Percentiles rank a stretch among this genome's conserved stretches.
phyloP scores from a whole-genome alignment of 1,140 invertebrate species.

The Trachelipus rathkii region DNA sequence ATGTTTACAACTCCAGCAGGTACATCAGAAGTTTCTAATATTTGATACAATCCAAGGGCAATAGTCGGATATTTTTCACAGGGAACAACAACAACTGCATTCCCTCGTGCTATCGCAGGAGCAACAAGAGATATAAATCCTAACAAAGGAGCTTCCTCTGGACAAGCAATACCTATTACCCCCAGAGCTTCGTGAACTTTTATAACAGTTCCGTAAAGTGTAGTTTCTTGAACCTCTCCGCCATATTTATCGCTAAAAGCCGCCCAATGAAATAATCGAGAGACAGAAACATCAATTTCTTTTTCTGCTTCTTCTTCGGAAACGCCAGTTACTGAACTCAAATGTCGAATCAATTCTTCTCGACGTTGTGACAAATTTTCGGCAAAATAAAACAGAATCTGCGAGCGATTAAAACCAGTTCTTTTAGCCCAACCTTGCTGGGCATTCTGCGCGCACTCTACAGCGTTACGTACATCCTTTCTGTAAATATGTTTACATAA shows the following conservation, averaged over 20 bases:
- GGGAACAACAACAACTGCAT: conserved; percentile 54
- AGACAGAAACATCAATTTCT: conserved; percentile 52
- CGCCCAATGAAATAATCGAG: conserved; percentile 55
- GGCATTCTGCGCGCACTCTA: conserved; percentile 52
- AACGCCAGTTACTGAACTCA: conserved; percentile 47
- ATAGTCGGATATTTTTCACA: conserved; percentile 52
- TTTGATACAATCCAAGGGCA: conserved; percentile 55
- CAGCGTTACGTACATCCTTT: conserved; percentile 56
- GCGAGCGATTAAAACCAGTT: conserved; percentile 53
- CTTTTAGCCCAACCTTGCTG: conserved; percentile 53
- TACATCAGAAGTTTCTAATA: conserved; percentile 56
- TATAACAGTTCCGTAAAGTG: conserved; percentile 53
- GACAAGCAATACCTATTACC: conserved; percentile 55
- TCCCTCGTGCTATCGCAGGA: conserved; percentile 53
- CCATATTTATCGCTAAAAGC: conserved; percentile 55
- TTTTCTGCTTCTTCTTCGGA: conserved; percentile 45
- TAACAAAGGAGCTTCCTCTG: conserved; percentile 52
- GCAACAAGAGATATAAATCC: conserved; percentile 54
- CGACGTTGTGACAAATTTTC: conserved; percentile 53
- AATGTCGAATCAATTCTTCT: conserved; percentile 49
- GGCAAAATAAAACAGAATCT: conserved; percentile 56
- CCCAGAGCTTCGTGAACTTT: conserved; percentile 54
- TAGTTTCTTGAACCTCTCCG: conserved; percentile 54
- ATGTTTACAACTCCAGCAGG: conserved; percentile 57
- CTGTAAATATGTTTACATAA: too few relatives aligned